A percentile compares a stretch with the other conserved stretches of the same genome.
These are phyloP conservation scores for Hafferia zeledoni DNA, from an alignment of 2,797 vertebrate genomes.

Conservation along the genomic window DNA sequence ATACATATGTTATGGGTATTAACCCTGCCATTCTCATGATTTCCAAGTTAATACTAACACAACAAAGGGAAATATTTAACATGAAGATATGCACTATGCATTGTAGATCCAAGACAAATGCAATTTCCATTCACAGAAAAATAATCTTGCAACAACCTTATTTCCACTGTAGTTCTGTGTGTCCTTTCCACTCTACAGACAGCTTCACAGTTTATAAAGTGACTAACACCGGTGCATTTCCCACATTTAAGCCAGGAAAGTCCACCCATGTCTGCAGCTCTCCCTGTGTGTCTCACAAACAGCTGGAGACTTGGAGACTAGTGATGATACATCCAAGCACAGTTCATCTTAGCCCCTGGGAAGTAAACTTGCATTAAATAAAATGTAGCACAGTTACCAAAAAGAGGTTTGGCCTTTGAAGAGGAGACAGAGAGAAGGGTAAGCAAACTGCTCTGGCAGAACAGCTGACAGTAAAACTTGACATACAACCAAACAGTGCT, in stretches of 20 bases:
- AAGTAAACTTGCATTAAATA: background rate
- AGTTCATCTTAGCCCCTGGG: background rate
- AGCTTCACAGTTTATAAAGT: background rate
- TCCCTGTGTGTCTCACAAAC: background rate
- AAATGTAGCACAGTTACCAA: background rate
- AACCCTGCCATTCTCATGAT: background rate
- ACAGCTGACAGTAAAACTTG: background rate
- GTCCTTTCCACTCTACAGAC: background rate
- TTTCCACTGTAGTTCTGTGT: background rate
- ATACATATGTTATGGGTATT: background rate
- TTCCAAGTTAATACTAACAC: background rate
- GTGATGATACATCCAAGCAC: background rate
- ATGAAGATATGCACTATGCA: background rate
- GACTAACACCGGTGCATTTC: background rate
- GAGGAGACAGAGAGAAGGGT: background rate
- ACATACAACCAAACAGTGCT: background rate
- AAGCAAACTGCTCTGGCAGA: background rate
- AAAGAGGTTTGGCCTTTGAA: background rate
- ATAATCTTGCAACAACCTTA: background rate
- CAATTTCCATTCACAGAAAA: background rate
- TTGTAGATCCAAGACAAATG: background rate
- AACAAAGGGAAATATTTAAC: constrained; percentile 15
- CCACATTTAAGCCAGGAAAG: background rate
- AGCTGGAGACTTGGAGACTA: background rate
- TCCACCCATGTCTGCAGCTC: background rate